Base-by-base conservation (phyloP, 2,888 invertebrate species). In the Apodemia mormo region DNA sequence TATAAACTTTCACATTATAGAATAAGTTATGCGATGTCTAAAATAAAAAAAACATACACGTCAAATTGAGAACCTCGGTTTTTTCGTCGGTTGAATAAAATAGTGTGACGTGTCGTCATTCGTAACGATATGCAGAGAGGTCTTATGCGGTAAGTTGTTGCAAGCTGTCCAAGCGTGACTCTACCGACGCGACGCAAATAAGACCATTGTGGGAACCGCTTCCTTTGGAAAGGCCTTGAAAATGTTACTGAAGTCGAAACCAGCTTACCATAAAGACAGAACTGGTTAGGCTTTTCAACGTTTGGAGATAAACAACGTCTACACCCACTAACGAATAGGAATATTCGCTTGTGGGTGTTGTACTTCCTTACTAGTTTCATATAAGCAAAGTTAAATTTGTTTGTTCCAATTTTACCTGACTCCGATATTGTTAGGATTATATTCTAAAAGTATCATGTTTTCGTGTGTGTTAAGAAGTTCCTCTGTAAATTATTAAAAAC, bases 301-400 rank as follows among this genome's bases (percentile, higher is more conserved):
- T 64, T 64, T 64, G 61, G 37, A 64, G 61, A 64, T 64, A 64
- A 64, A 64, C 61, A 64, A 54, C 52, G 52, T 29, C 61, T 64
- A 64, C 61, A 64, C 61, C 61, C 61, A 64, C 61, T 14, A 37
- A 33, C 12, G n/a, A 64, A 37, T 64, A 64, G 14, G 37, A 37
- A 37, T 64, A 64, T 37, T 64, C 37, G 37, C 61, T 64, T 64
- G 61, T 64, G 7, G 61, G 61, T n/a, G n/a, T n/a, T 64, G 61
- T 8, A 64, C 61, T 33, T 64, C 61, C 37, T 64, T 37, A 64
- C 33, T 64, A n/a, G 22, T n/a, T 54, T 54, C 7, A 22, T 49
- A 49, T 54, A 54, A 54, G 52, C 2, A 22, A 54, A 22, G 52
- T n/a, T 54, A 54, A 54, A 54, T 22, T 54, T 54, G 52, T 54